Percentiles rank a stretch among this genome's conserved stretches.
These are phyloP conservation scores for Onychomys leucogaster DNA, from an alignment of 2,797 vertebrate species.

Conservation along the genomic window DNA sequence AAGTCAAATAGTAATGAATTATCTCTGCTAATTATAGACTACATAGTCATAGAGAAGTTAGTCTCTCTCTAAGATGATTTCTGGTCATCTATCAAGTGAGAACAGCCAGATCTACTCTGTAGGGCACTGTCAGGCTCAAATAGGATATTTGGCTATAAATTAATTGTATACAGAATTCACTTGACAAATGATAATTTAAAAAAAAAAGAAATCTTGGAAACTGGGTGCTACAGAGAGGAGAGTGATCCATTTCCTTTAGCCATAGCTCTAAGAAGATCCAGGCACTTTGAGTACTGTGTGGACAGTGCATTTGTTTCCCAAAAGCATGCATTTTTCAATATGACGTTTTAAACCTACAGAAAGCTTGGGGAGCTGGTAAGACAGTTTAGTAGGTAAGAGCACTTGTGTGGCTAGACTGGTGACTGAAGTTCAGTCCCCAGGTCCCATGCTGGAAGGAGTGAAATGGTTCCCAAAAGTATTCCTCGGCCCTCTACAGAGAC, in stretches of 20 bases:
- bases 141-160: neutral
- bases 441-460: neutral
- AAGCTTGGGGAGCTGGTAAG: neutral
- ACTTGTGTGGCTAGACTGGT: too few relatives aligned
- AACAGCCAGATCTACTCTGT: neutral
- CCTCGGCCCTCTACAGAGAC: neutral
- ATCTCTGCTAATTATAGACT: slow-evolving; percentile 37
- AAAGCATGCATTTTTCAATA: slow-evolving; percentile 6
- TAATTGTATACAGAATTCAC: neutral
- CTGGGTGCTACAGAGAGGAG: neutral
- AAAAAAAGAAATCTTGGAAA: neutral
- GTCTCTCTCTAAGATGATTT: neutral
- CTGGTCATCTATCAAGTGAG: neutral
- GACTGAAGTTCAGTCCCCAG: neutral
- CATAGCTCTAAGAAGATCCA: slow-evolving; percentile 10
- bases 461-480: neutral
- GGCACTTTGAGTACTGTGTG: neutral
- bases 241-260: slow-evolving; percentile 1
- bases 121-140: neutral
- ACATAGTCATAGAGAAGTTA: neutral
- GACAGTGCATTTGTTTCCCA: slow-evolving; percentile 9
- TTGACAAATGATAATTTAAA: slow-evolving; percentile 2
- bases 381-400: neutral
- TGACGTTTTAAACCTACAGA: neutral
- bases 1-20: neutral